Percentiles rank a stretch among this genome's conserved stretches.
These are phyloP conservation scores for Myotis brandtii DNA, from an alignment of 2,113 vertebrate genomes.

Conservation along the genomic window DNA sequence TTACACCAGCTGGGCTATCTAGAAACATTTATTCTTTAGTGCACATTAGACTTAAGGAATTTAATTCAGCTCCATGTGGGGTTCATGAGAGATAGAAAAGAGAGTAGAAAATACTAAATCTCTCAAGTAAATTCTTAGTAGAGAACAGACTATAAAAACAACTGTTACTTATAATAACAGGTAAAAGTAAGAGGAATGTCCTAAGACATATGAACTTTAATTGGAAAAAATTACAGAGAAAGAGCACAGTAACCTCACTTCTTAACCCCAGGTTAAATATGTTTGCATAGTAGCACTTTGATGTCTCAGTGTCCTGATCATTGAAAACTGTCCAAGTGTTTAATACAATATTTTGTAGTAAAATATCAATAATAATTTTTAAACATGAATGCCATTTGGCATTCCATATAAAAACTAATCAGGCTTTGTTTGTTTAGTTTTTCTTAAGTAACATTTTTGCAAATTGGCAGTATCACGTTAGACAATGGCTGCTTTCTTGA, in stretches of 20 bases:
- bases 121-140: background rate
- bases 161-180: background rate
- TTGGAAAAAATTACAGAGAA: background rate
- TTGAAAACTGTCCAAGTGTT: background rate
- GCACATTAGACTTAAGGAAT: background rate
- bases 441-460: conserved; percentile 34
- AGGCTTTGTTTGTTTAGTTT: background rate
- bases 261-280: background rate
- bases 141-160: background rate
- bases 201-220: background rate
- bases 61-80: background rate
- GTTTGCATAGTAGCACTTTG: conserved; percentile 28
- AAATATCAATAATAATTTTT: conserved; percentile 28
- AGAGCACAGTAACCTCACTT: too few relatives aligned
- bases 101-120: background rate
- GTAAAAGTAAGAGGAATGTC: background rate
- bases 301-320: conserved; percentile 22
- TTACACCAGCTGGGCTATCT: too few relatives aligned
- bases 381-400: background rate
- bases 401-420: background rate
- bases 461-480: conserved; percentile 33
- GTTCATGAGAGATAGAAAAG: background rate
- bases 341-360: conserved; percentile 12
- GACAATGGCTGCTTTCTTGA: conserved; percentile 36
- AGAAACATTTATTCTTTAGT: background rate